Evolutionary conservation across 1,140 invertebrate genomes (phyloP), one percentile per base, ranked within the genome.

Genomic region (Halyomorpha halys): DNA sequence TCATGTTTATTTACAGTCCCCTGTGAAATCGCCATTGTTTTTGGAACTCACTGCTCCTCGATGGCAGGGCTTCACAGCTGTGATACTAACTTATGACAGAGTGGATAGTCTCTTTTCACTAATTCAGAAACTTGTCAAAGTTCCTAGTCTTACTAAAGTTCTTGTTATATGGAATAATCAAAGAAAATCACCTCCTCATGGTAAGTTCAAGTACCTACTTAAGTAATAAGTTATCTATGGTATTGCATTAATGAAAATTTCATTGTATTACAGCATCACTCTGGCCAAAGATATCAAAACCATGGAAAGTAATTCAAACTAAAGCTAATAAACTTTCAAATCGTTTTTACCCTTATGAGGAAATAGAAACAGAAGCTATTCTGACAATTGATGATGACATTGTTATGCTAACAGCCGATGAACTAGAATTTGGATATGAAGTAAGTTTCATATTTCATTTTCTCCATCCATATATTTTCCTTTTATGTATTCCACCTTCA

Each of bases 121-220:
- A 14, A 89, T 95, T 59, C 82, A 86, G 70, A 87, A 89, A 73
- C 76, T 95, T 61, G 82, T 86, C 0, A 82, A 85, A 68, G 90
- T 89, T 51, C 90, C 90, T 45, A 92, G 89, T 72, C 75, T 94
- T 3, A 83, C 84, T 63, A 94, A 92, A 79, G 84, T 95, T 69
- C 73, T 96, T 11, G 89, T 96, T 23, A 80, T 96, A 62, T 96
- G 92, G 92, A 96, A 96, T 76, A 92, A 95, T 78, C 90, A 92
- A 73, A 83, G 85, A 51, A 94, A 94, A 74, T 74, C 81, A 66
- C 91, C 91, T 44, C 91, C 91, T 11, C 83, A 85, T 68, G 75
- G 87, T 90, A 76, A 74, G 18, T 44, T 54, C 19, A 34, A 61
- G 60, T 62, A 54, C 16, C 39, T 65, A 23, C 64, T 56, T 51